phyloP scores from a whole-genome alignment of 2,797 vertebrate species.

The Chrosomus eos region DNA sequence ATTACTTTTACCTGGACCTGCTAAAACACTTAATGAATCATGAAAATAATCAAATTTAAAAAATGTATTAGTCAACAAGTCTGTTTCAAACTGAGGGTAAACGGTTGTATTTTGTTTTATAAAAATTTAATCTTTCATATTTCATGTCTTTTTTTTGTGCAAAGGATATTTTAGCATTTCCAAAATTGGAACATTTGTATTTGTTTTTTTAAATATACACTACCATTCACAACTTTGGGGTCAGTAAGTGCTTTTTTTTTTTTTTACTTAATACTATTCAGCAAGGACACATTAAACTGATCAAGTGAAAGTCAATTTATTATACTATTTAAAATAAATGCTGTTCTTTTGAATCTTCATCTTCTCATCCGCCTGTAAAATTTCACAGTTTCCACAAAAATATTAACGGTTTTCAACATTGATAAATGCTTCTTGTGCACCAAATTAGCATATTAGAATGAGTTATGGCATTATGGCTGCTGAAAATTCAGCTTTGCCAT shows the following conservation, averaged over 20 bases:
- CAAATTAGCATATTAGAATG: not conserved
- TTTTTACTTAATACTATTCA: too few relatives aligned
- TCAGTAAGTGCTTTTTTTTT: too few relatives aligned
- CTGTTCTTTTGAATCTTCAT: not conserved
- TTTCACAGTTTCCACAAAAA: not conserved
- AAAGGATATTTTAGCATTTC: not conserved
- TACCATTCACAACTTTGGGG: not conserved
- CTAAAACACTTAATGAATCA: not conserved
- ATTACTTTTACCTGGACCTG: not conserved
- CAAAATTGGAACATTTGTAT: not conserved
- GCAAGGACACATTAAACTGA: not conserved
- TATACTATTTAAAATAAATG: not conserved
- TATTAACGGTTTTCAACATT: not conserved
- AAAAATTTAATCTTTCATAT: too few relatives aligned
- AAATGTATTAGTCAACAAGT: not conserved
- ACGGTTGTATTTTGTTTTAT: not conserved
- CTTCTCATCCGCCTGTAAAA: not conserved
- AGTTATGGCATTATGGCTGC: not conserved
- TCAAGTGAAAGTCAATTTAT: not conserved
- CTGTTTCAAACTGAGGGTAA: not conserved
- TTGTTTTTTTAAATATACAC: not conserved
- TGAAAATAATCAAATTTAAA: not conserved
- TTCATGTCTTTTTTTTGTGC: too few relatives aligned
- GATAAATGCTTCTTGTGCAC: not conserved
- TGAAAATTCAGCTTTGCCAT: not conserved